phyloP scores from a whole-genome alignment of 2,888 invertebrate genomes.

The Acrobasis repandana region DNA sequence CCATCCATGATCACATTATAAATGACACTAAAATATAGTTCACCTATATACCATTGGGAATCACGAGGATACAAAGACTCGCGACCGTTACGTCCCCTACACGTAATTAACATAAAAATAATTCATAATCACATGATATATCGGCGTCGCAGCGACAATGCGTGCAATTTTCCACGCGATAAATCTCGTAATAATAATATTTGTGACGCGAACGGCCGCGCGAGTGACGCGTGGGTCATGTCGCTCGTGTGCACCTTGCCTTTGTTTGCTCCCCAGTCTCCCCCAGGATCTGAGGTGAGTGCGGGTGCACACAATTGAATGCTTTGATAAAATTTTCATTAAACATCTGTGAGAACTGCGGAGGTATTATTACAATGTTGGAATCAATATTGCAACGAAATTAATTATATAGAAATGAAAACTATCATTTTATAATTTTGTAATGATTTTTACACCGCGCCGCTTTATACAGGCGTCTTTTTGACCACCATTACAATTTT shows the following conservation, averaged over 20 bases:
- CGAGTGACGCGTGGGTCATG: slow-evolving; percentile 58
- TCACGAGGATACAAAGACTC: slow-evolving; percentile 8
- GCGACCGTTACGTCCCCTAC: slow-evolving; percentile 52
- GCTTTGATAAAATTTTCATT: slow-evolving; percentile 25
- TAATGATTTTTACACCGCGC: no score
- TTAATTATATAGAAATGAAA: not conserved
- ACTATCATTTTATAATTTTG: no score
- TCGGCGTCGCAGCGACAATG: slow-evolving; percentile 69
- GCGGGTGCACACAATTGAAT: slow-evolving; percentile 29
- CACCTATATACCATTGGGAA: slow-evolving; percentile 4
- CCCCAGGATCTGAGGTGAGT: slow-evolving; percentile 25
- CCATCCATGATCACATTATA: slow-evolving; percentile 4
- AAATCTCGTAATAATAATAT: slow-evolving; percentile 80
- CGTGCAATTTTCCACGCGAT: slow-evolving; percentile 81
- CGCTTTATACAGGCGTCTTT: not conserved
- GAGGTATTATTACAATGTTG: slow-evolving; percentile 17
- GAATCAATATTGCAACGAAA: not conserved
- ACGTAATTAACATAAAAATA: slow-evolving; percentile 77
- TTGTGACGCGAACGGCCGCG: slow-evolving; percentile 51
- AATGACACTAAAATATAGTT: slow-evolving; percentile 10
- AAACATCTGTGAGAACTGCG: slow-evolving; percentile 20
- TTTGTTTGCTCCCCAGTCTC: slow-evolving; percentile 44
- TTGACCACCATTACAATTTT: not conserved
- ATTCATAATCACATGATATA: slow-evolving; percentile 78
- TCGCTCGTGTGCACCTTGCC: slow-evolving; percentile 64